Base-by-base conservation (phyloP, 2,888 invertebrate species). In the Dasysyrphus albostriatus region DNA sequence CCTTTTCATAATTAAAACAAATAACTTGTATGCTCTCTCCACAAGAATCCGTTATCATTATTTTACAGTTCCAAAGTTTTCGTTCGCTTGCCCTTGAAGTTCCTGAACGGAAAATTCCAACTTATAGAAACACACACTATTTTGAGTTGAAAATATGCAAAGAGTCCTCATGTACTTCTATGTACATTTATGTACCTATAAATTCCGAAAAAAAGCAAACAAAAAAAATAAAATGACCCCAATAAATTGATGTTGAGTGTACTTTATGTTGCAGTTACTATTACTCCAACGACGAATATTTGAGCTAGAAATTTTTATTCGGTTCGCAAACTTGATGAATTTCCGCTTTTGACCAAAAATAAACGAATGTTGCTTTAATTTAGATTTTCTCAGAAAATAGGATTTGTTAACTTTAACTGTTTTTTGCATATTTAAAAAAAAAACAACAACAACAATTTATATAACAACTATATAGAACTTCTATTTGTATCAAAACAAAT, bases 241-340 rank as follows among this genome's bases (percentile, higher is more conserved):
- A 29, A 29, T n/a, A 1, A 5, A 54, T 32, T n/a, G n/a, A 54
- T 8, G 4, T 32, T 7, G 54, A 54, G 29, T 54, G 54, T 24
- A 24, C 24, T 24, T 24, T 54, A 54, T 32, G 6, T 37, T 58
- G 34, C 34, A 58, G 16, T 58, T 34, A 12, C 16, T 65, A 16
- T 32, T 65, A 1, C 49, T 49, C 61, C 29, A 37, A 14, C 69
- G 69, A 51, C 44, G 51, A 63, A 16, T 56, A 63, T 56, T 70
- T 63, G 75, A 44, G 19, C 75, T 70, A 70, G 63, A 73, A 74
- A 78, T 69, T 78, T 75, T 39, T 37, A 67, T 72, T 54, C 56
- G 63, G 39, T 61, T 32, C 67, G 56, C 56, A 54, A 56, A 59
- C 56, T 65, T 83, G 83, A 83, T 83, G 78, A 69, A 78, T 78